Conservation (phyloP, 2,113 vertebrate species). For the Archilochus colubris region DNA sequence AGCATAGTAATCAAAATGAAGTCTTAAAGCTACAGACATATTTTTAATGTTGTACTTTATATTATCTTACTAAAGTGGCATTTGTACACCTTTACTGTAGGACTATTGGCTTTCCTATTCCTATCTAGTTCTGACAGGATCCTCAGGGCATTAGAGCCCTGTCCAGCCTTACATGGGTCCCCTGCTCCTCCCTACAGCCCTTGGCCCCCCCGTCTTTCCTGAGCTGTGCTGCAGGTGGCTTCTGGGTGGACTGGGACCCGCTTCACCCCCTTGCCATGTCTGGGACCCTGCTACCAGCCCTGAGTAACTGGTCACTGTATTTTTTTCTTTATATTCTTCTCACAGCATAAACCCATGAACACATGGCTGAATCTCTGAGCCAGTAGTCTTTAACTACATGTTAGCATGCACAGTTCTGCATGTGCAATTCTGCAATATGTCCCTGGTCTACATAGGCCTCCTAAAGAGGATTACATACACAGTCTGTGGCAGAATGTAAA, state of each 20-base stretch:
- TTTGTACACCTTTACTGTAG: background rate
- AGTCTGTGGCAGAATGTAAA: background rate
- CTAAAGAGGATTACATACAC: background rate
- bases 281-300: background rate
- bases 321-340: background rate
- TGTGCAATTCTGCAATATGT: background rate
- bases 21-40: background rate
- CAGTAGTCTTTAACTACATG: background rate
- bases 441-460: background rate
- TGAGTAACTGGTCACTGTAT: background rate
- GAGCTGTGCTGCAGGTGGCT: background rate
- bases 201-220: background rate
- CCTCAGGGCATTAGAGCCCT: background rate
- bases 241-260: background rate
- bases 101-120: background rate
- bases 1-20: background rate
- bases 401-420: background rate
- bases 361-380: background rate
- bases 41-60: background rate
- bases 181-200: rapidly evolving
- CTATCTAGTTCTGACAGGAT: background rate
- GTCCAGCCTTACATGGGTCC: background rate
- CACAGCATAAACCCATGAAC: background rate
- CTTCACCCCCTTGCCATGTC: background rate
- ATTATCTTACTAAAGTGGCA: background rate